Evolutionary conservation across 2,113 vertebrate species (phyloP), one percentile per base, ranked within the genome.

Genomic region (Dicaeum eximium): DNA sequence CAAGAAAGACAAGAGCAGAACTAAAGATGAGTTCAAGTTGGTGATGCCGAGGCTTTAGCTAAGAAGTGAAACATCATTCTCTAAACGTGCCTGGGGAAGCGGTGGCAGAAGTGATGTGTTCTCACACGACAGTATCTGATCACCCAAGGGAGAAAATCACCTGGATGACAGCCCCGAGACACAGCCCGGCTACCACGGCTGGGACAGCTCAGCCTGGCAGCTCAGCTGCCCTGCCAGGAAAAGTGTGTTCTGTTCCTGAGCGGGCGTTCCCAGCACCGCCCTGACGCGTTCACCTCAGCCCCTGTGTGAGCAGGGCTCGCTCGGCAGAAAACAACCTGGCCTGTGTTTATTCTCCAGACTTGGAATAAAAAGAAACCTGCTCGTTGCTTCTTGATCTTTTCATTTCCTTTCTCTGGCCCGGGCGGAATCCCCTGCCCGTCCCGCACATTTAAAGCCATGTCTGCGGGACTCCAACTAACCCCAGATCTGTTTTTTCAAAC

Each of bases 361-460:
- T 20, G 57, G 80, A 79, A 65, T 54, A 37, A 83, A 94, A 90
- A 83, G 64, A 83, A 82, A 38, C 50, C 2, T 11, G 6, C 51
- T 89, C 20, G 3, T 88, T 85, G 80, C 48, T 83, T 95, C 86
- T 88, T 92, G 86, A 91, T 95, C 91, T 88, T 93, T 87, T 86
- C 16, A 81, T 86, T 84, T 86, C 73, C 92, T 95, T 82, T 92
- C 40, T 48, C 16, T 86, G 51, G 65, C 80, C 80, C 37, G 27
- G 19, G 40, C 35, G 65, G 75, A 92, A 88, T 88, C 80, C 37
- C 69, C 64, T 96, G 61, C 67, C 88, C 48, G 8, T 40, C 65
- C 69, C 24, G 23, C 72, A 83, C 65, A 19, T 67, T 96, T 94
- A 71, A 94, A 96, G 51, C 56, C 60, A 15, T 74, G 69, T 88